Conservation (phyloP, 1,140 invertebrate species). For the Drosophila persimilis region DNA sequence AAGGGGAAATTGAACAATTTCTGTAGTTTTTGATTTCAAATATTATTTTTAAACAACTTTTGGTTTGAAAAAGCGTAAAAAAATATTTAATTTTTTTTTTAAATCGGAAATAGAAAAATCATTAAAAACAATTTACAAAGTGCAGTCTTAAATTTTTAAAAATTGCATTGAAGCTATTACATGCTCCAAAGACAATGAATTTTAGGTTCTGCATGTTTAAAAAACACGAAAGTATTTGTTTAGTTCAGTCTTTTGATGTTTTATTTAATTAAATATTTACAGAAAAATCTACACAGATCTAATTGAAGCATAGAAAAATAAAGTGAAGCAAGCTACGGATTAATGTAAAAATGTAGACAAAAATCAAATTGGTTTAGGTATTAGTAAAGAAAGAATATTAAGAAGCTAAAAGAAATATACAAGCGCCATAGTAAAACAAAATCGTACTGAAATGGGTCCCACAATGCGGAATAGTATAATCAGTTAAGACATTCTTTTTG, state of each 20-base stretch:
- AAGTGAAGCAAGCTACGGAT: background rate
- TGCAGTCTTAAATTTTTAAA: too few species aligned
- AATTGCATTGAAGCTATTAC: too few species aligned
- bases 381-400: constrained; percentile 6
- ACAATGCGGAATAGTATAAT: background rate
- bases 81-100: too few species aligned
- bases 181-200: too few species aligned
- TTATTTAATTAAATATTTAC: background rate
- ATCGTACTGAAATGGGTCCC: background rate
- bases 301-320: background rate
- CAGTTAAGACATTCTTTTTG: background rate
- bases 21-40: background rate
- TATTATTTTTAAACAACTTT: too few species aligned
- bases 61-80: too few species aligned
- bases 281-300: background rate
- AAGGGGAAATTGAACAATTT: too few species aligned
- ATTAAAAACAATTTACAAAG: too few species aligned
- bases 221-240: too few species aligned
- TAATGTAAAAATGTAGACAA: background rate
- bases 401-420: constrained; percentile 12
- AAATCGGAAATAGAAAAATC: too few species aligned
- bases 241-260: background rate
- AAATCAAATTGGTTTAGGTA: background rate
- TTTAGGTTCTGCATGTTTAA: background rate
- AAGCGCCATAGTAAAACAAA: background rate